These are phyloP conservation scores for Teleogryllus occipitalis DNA, from an alignment of 1,140 invertebrate species.

Conservation along the genomic window DNA sequence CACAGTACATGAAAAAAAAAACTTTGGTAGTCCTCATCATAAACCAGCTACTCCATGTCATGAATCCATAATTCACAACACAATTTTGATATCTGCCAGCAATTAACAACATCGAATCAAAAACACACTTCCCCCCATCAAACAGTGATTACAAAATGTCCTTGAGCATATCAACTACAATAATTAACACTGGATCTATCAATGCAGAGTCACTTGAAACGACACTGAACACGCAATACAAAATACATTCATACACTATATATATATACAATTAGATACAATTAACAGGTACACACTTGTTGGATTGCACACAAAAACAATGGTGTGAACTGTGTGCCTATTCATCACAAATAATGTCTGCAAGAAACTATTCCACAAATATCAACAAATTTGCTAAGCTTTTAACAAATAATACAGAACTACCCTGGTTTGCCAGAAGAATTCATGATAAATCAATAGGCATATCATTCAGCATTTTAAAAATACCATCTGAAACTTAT, in stretches of 20 bases:
- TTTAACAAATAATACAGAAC: slow-evolving; percentile 12
- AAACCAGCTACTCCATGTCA: not conserved
- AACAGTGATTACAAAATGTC: not conserved
- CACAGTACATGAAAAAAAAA: not conserved
- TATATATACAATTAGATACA: not conserved
- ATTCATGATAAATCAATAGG: not conserved
- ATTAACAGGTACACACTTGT: slow-evolving; percentile 12
- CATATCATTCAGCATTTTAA: not conserved
- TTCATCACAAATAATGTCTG: not conserved
- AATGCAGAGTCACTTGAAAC: not conserved
- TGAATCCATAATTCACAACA: too few relatives aligned
- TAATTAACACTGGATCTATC: not conserved
- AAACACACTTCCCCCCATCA: not conserved
- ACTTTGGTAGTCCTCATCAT: not conserved
- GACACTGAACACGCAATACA: too few relatives aligned
- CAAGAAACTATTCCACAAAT: slow-evolving; percentile 7
- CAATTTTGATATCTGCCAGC: not conserved
- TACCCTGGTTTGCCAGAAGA: slow-evolving; percentile 11
- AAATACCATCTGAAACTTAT: slow-evolving; percentile 12
- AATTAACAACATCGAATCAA: not conserved
- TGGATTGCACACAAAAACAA: slow-evolving; percentile 11
- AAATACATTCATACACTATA: not conserved
- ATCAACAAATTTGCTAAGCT: not conserved
- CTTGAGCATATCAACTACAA: not conserved
- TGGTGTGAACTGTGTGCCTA: not conserved